Evolutionary conservation across 2,113 vertebrate genomes (phyloP).

Genomic region (Zingel zingel): DNA sequence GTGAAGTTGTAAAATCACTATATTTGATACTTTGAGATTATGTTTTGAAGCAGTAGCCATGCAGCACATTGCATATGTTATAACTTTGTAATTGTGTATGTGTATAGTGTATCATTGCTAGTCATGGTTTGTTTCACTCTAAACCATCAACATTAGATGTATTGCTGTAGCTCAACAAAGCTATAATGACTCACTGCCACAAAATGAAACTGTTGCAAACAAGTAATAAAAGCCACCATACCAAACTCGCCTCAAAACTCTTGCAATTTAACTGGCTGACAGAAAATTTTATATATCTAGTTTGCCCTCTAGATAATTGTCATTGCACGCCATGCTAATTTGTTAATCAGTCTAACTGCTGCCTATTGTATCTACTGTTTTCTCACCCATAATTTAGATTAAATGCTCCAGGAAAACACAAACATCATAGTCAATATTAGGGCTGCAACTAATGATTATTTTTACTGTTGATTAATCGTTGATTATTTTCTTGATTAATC

Average conservation of each 20-base stretch:
- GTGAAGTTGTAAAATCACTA: too few relatives aligned
- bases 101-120: neutral
- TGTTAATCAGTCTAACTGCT: conserved; percentile 1
- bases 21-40: neutral
- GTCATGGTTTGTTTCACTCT: neutral
- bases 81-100: neutral
- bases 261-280: neutral
- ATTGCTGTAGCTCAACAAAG: neutral
- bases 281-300: neutral
- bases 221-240: neutral
- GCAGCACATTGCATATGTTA: neutral
- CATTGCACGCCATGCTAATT: neutral
- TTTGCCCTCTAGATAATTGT: neutral
- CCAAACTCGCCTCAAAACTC: neutral
- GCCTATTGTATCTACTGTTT: neutral
- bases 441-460: too few relatives aligned
- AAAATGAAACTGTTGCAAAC: neutral
- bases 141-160: neutral
- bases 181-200: neutral
- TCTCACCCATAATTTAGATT: neutral
- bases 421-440: neutral
- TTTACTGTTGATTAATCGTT: too few relatives aligned
- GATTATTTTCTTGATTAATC: too few relatives aligned
- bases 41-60: neutral
- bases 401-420: neutral